Evolutionary conservation across 2,113 vertebrate species (phyloP).

Genomic region (Callospermophilus lateralis): DNA sequence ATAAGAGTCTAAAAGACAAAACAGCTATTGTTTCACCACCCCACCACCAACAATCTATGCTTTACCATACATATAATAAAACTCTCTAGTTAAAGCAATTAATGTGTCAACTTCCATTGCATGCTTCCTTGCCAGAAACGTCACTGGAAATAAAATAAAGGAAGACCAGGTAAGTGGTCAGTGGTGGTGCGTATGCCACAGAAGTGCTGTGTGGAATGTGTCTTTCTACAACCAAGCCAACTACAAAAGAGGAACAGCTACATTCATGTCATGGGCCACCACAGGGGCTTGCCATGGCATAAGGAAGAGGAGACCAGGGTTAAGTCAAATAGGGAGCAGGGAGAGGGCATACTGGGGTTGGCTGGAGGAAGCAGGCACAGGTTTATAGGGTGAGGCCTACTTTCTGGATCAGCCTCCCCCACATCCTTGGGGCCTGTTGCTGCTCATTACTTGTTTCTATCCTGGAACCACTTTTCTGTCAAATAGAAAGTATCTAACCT

Average conservation of each 20-base stretch:
- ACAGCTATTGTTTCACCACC: neutral
- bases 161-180: neutral
- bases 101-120: conserved; percentile 33
- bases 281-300: neutral
- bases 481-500: neutral
- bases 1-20: conserved; percentile 21
- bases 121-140: conserved; percentile 21
- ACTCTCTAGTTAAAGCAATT: conserved; percentile 2
- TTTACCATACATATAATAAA: conserved; percentile 30
- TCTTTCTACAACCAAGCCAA: neutral
- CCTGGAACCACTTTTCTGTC: neutral
- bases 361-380: neutral
- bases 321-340: neutral
- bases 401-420: neutral
- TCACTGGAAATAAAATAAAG: neutral
- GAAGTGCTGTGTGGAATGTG: neutral
- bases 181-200: neutral
- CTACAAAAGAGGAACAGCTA: neutral
- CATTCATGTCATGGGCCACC: accelerated
- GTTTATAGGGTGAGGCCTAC: neutral
- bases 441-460: neutral
- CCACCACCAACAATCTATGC: neutral
- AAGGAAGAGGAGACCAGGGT: neutral
- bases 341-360: neutral
- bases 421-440: too few species aligned